Evolutionary conservation across 2,797 vertebrate genomes (phyloP).

Genomic region (Poecilia gillii): DNA sequence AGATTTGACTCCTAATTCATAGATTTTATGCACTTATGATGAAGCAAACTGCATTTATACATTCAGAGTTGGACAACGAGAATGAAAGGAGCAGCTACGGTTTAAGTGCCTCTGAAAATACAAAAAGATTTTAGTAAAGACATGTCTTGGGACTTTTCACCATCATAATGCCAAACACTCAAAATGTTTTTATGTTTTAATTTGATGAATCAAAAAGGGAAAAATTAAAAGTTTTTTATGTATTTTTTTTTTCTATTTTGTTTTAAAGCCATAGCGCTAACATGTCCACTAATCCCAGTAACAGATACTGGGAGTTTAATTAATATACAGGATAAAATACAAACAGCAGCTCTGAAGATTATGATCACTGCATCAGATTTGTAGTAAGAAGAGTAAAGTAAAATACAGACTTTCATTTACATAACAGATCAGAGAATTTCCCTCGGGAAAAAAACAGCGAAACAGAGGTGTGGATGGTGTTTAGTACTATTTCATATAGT

Average conservation of each 20-base stretch:
- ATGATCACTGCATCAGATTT: neutral
- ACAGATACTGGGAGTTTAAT: neutral
- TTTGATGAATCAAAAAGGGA: neutral
- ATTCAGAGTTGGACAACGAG: neutral
- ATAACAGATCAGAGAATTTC: neutral
- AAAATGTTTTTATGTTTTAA: neutral
- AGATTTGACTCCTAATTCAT: too few species aligned
- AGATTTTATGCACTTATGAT: neutral
- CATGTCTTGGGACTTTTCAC: neutral
- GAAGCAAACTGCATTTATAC: neutral
- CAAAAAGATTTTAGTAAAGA: neutral
- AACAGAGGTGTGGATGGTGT: neutral
- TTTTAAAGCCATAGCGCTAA: neutral
- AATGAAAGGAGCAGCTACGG: neutral
- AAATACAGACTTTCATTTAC: neutral
- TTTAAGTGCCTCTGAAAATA: neutral
- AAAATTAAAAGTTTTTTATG: neutral
- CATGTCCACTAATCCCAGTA: neutral
- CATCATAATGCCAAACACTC: neutral
- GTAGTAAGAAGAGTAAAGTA: neutral
- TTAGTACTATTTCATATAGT: neutral
- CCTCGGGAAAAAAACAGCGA: too few species aligned
- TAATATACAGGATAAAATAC: neutral
- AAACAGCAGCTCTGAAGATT: neutral
- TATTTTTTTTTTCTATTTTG: neutral